Evolutionary conservation across 2,888 invertebrate genomes (phyloP).

Genomic region (Luffia ferchaultella): DNA sequence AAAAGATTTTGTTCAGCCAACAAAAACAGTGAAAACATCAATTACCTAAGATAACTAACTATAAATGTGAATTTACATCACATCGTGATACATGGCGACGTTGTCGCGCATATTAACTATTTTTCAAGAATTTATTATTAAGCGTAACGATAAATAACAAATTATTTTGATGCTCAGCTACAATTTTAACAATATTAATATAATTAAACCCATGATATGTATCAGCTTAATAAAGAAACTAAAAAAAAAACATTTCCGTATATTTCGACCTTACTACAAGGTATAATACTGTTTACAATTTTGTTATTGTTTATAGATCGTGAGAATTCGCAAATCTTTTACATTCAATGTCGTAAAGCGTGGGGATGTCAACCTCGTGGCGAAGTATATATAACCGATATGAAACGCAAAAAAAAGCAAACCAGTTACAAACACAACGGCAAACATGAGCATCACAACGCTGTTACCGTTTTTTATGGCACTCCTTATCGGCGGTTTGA

Average conservation of each 20-base stretch:
- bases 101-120: no score
- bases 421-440: constrained; percentile 32
- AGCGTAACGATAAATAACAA: no score
- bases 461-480: constrained; percentile 23
- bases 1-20: no score
- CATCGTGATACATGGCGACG: no score
- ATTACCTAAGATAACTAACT: no score
- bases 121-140: no score
- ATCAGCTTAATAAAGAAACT: no score
- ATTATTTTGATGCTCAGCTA: no score
- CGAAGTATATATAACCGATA: constrained; percentile 47
- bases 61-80: no score
- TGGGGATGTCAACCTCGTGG: constrained; percentile 50
- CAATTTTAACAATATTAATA: no score
- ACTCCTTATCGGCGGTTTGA: constrained; percentile 23
- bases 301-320: constrained; percentile 2
- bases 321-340: constrained; percentile 9
- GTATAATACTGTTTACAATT: not conserved
- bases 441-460: constrained; percentile 10
- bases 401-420: constrained; percentile 28
- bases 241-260: not conserved
- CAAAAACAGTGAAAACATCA: no score
- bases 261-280: not conserved
- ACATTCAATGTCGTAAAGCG: constrained; percentile 27
- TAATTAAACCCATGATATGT: no score